Base-by-base conservation (phyloP, 2,888 invertebrate species). In the Octonoba sinensis region DNA sequence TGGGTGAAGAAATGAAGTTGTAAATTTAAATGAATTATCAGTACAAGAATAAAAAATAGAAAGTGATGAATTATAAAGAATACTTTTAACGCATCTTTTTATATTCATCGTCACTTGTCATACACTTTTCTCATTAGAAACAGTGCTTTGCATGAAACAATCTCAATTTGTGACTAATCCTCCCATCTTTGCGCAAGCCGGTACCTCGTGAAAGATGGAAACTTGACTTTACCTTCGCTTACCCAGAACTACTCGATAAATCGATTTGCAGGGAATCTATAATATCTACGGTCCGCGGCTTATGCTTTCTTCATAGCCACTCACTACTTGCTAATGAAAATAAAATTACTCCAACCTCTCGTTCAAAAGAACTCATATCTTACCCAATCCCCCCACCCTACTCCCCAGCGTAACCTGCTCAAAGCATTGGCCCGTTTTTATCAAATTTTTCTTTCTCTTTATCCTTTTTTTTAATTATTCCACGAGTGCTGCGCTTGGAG, bases 311-410 rank as follows among this genome's bases (percentile, higher is more conserved):
- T 75, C 74, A 65, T 18, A 20, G 60, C 36, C 59, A 44, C 59
- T 47, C 49, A 18, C 67, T 54, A n/a, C 56, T 18, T 57, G 59
- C 70, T 78, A 78, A 78, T 78, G 77, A 78, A 78, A 78, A 78
- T 78, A 71, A 64, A 78, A 78, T 78, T 78, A 71, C 77, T 60
- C n/a, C 56, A 27, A 20, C 76, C 24, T 36, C 77, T 59, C 77
- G 27, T 76, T 70, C 46, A 46, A 70, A 64, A 69, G 54, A 64
- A 54, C 16, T 60, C 64, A 12, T n/a, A 22, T 49, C 47, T 47
- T 60, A 49, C 36, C 20, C 70, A 13, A n/a, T 20, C 22, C 16
- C 27, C 13, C 67, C 18, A n/a, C 44, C 56, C 13, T 18, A n/a
- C 18, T 62, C 57, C 20, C 57, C 44, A 62, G 18, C 62, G 18